phyloP scores from a whole-genome alignment of 2,888 invertebrate species.

The Ceriagrion tenellum region DNA sequence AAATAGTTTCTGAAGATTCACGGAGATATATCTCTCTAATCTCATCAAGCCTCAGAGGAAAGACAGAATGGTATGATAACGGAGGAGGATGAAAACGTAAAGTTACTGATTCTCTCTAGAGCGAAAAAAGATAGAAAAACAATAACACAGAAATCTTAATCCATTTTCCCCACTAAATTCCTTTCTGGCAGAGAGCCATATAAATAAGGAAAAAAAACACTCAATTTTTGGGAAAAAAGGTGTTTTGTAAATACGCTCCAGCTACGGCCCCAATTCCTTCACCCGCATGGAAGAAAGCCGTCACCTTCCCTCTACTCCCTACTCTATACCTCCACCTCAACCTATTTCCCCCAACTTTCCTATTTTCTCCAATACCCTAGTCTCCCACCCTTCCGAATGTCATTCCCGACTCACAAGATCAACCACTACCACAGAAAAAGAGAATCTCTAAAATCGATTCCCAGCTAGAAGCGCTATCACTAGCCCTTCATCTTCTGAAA shows the following conservation, averaged over 20 bases:
- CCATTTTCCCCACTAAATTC: constrained; percentile 6
- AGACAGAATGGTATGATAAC: no score
- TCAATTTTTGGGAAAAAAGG: background rate
- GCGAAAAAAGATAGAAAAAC: background rate
- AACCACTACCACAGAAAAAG: background rate
- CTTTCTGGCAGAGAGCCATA: background rate
- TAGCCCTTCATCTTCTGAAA: no score
- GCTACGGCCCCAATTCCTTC: background rate
- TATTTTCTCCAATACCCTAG: background rate
- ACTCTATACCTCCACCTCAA: background rate
- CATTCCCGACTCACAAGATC: background rate
- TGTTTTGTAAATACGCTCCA: constrained; percentile 11
- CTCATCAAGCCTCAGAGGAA: no score
- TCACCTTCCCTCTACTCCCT: background rate
- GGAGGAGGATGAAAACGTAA: no score
- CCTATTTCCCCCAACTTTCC: background rate
- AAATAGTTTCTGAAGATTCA: no score
- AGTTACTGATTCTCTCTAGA: no score
- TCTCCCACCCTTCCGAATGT: background rate
- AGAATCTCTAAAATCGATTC: background rate
- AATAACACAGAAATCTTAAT: constrained; percentile 13
- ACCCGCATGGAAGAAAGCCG: background rate
- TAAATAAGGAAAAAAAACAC: background rate
- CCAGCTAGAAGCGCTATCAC: no score
- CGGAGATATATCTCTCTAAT: no score